Conservation (phyloP, 2,113 vertebrate species). For the Tautogolabrus adspersus region DNA sequence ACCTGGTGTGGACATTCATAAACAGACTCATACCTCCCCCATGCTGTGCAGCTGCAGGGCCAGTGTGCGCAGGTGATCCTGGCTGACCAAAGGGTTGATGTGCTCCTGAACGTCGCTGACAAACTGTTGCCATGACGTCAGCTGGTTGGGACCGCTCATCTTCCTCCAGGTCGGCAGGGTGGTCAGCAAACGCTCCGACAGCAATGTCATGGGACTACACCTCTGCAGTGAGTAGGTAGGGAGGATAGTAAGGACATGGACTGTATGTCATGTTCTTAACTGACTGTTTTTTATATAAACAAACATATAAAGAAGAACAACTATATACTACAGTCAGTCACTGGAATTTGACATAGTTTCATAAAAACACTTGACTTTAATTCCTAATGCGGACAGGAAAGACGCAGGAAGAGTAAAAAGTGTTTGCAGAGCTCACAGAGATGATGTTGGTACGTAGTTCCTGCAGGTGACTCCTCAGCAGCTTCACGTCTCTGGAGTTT, state of each 20-base stretch:
- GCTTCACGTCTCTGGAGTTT: conserved; percentile 95
- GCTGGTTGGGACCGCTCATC: conserved; percentile 94
- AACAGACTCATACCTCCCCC: conserved; percentile 87
- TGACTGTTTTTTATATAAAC: not conserved
- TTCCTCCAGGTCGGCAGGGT: conserved; percentile 94
- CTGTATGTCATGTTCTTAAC: not conserved
- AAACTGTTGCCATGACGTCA: conserved; percentile 96
- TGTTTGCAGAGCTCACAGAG: conserved; percentile 67
- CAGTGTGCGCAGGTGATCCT: conserved; percentile 89
- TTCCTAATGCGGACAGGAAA: no score
- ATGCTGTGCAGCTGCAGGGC: conserved; percentile 94
- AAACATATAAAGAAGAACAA: no score
- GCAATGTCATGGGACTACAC: conserved; percentile 89
- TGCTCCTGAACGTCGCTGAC: conserved; percentile 94
- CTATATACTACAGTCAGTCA: no score
- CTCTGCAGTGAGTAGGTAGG: conserved; percentile 74
- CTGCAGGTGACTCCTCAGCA: conserved; percentile 92
- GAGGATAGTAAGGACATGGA: not conserved
- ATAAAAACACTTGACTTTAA: no score
- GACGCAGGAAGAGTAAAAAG: not conserved
- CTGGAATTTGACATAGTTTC: no score
- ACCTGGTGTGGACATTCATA: not conserved
- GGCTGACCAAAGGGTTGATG: conserved; percentile 94
- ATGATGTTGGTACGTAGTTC: conserved; percentile 91
- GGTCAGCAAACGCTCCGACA: conserved; percentile 93